Conservation (phyloP, 2,888 invertebrate genomes). For the Eubasilissa splendida region DNA sequence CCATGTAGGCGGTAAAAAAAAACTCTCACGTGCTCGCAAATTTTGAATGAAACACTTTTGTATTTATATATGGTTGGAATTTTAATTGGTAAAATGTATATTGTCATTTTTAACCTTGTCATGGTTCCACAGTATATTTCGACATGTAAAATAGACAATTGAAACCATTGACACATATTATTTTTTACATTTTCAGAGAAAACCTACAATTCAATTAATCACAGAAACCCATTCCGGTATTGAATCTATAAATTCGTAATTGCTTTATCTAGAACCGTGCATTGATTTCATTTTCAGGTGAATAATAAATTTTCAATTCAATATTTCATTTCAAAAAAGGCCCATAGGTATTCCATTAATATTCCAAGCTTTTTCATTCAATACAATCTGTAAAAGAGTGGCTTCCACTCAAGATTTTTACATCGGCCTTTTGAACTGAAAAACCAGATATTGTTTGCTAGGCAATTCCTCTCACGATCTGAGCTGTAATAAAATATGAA, state of each 20-base stretch:
- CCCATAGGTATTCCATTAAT: slow-evolving; percentile 38
- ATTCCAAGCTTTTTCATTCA: slow-evolving; percentile 15
- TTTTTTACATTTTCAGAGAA: slow-evolving; percentile 1
- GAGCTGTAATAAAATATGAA: slow-evolving; percentile 49
- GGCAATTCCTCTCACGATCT: slow-evolving; percentile 44
- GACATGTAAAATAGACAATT: too few species aligned
- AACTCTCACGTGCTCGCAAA: too few species aligned
- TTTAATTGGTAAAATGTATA: too few species aligned
- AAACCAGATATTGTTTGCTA: slow-evolving; percentile 43
- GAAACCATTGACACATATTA: background rate
- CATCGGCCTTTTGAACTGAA: slow-evolving; percentile 3
- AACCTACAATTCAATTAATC: background rate
- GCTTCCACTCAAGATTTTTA: slow-evolving; percentile 28
- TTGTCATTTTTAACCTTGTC: too few species aligned
- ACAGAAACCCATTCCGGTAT: background rate
- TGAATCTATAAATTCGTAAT: background rate
- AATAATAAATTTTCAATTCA: slow-evolving; percentile 37
- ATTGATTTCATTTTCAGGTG: slow-evolving; percentile 13
- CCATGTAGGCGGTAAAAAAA: too few species aligned
- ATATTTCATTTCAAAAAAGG: slow-evolving; percentile 24
- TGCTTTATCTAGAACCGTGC: background rate
- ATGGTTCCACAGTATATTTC: too few species aligned
- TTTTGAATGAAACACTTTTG: too few species aligned
- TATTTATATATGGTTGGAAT: too few species aligned
- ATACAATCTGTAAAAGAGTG: slow-evolving; percentile 25